phyloP scores from a whole-genome alignment of 2,113 vertebrate genomes.

The Hoplias malabaricus region DNA sequence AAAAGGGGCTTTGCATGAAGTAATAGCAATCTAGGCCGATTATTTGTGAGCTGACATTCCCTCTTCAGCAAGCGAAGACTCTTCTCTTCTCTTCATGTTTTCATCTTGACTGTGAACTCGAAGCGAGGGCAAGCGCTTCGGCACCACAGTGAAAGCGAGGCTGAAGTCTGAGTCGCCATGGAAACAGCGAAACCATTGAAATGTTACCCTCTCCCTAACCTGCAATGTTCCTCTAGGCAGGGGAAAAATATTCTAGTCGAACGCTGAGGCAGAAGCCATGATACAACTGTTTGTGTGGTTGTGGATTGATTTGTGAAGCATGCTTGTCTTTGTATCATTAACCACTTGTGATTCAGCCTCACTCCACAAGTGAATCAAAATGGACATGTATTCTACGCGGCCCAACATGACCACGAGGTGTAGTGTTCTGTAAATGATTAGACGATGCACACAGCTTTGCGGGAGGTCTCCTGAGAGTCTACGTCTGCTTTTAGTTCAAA shows the following conservation, averaged over 20 bases:
- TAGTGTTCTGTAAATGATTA: neutral
- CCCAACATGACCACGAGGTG: neutral
- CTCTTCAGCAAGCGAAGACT: constrained; percentile 26
- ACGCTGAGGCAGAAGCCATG: constrained; percentile 30
- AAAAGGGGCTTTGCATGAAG: neutral
- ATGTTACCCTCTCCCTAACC: constrained; percentile 47
- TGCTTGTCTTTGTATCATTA: constrained; percentile 1
- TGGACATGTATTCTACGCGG: neutral
- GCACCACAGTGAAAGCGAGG: constrained; percentile 34
- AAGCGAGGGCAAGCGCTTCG: constrained; percentile 39
- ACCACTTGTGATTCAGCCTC: neutral
- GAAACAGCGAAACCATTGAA: constrained; percentile 59
- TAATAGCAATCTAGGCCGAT: constrained; percentile 24
- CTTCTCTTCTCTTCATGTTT: constrained; percentile 43
- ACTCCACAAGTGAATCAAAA: neutral
- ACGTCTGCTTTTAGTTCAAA: neutral
- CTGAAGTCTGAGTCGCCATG: constrained; percentile 58
- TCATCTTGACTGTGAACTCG: constrained; percentile 49
- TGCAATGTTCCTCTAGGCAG: constrained; percentile 36
- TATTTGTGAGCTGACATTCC: constrained; percentile 35
- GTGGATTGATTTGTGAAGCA: constrained; percentile 34
- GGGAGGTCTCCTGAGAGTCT: neutral
- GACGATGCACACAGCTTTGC: neutral
- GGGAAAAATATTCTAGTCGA: constrained; percentile 40
- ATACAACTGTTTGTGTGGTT: constrained; percentile 27